Evolutionary conservation across 2,797 vertebrate species (phyloP).

Genomic region (Cephalopachus bancanus): DNA sequence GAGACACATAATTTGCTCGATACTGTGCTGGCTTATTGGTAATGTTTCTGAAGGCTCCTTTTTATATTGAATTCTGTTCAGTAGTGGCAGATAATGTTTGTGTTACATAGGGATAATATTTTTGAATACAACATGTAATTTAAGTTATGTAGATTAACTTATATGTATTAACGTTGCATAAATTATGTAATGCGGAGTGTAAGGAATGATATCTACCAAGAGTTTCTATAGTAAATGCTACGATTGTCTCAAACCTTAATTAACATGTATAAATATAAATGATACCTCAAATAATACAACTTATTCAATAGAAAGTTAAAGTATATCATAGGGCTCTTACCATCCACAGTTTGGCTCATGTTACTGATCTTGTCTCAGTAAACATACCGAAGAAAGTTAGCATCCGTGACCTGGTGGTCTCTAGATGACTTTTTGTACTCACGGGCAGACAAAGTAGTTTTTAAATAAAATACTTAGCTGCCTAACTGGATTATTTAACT

Average conservation of each 20-base stretch:
- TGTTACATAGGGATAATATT: conserved; percentile 11
- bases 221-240: conserved; percentile 16
- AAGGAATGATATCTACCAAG: neutral
- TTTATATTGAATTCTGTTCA: conserved; percentile 39
- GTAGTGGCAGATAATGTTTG: neutral
- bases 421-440: conserved; percentile 14
- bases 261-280: neutral
- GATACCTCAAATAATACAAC: neutral
- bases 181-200: neutral
- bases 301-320: neutral
- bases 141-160: conserved; percentile 37
- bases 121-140: conserved; percentile 2
- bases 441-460: neutral
- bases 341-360: neutral
- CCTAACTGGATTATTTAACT: neutral
- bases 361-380: neutral
- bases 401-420: neutral
- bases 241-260: neutral
- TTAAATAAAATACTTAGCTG: conserved; percentile 32
- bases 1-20: neutral
- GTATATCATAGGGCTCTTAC: neutral
- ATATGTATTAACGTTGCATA: neutral
- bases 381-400: neutral
- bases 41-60: conserved; percentile 13
- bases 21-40: conserved; percentile 3